Evolutionary conservation across 2,797 vertebrate species (phyloP), one percentile per base, ranked within the genome.

Genomic region (Sphenopsis melanotis): DNA sequence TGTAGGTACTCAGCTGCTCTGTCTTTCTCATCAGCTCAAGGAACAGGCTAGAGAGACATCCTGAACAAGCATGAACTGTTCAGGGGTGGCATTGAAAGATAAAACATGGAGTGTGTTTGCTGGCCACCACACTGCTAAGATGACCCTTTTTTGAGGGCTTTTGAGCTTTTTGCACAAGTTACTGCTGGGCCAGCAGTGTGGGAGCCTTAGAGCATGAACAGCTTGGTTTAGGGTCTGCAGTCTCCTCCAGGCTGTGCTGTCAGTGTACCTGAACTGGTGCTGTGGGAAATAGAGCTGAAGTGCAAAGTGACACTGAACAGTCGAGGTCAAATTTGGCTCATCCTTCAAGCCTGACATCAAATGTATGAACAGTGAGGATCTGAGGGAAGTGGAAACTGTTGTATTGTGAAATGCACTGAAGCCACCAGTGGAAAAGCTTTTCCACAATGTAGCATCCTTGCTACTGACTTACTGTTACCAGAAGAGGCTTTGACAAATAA

Each of bases 401-500:
- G 41, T 65, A 15, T 90, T 78, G 22, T 63, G 71, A 83, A 87
- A 57, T 23, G 24, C 37, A 44, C 47, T 66, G 80, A 88, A 85
- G 60, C 57, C 50, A 87, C 78, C 36, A 65, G 49, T 34, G 57
- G 69, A 65, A 95, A 91, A 75, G 30, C 70, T 57, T 76, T 93
- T 91, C 87, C 68, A 84, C 56, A 60, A 1, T 26, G 53, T 13
- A 91, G 84, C 72, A 72, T 81, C 74, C 36, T 55, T 78, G 76
- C 79, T 87, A 88, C 89, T 94, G 66, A 81, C 87, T 87, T 88
- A 52, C 34, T 85, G 32, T 78, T 93, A 72, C 36, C 79, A 82
- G 56, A 78, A 76, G 55, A 94, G 56, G 27, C 52, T 91, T 93
- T 95, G 86, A 93, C 88, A 93, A 91, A 91, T 95, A 95, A 92